Conservation (phyloP, 2,888 invertebrate species). For the Folsomia manolachei region DNA sequence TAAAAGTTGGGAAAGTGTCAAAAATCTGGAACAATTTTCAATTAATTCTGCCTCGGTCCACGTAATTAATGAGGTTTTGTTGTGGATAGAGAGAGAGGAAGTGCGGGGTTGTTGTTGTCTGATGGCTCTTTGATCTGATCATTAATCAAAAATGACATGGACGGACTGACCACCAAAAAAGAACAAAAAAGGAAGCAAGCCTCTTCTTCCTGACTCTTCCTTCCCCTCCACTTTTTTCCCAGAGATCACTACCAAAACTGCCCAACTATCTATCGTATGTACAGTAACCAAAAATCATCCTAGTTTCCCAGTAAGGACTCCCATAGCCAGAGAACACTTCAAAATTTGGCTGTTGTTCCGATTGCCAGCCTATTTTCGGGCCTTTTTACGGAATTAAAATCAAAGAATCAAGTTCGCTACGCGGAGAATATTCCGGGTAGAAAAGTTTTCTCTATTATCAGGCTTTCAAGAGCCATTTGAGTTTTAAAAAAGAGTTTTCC, state of each 20-base stretch:
- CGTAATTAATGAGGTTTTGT: slow-evolving; percentile 6
- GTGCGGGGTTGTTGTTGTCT: slow-evolving; percentile 1
- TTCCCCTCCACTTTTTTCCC: slow-evolving; percentile 9
- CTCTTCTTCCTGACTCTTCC: slow-evolving; percentile 7
- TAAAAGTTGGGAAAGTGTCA: neutral
- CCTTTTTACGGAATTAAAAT: neutral
- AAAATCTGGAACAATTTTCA: slow-evolving; percentile 8
- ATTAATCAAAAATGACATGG: slow-evolving; percentile 47
- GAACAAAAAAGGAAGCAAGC: slow-evolving; percentile 6
- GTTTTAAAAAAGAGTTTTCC: slow-evolving; percentile 17
- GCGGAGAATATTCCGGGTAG: no score
- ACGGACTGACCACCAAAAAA: neutral
- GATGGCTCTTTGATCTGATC: slow-evolving; percentile 35
- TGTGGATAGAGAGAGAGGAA: slow-evolving; percentile 1
- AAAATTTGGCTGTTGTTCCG: no score
- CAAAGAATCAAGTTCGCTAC: no score
- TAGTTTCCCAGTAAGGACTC: no score
- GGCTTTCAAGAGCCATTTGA: slow-evolving; percentile 16
- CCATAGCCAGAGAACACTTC: no score
- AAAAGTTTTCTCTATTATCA: no score
- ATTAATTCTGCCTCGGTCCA: neutral
- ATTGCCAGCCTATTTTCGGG: no score
- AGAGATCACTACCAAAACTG: no score
- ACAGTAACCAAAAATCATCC: no score
- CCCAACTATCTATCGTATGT: no score